Percentiles rank a stretch among this genome's conserved stretches.
Conservation (phyloP, 2,888 invertebrate species). For the Dicycla oo region DNA sequence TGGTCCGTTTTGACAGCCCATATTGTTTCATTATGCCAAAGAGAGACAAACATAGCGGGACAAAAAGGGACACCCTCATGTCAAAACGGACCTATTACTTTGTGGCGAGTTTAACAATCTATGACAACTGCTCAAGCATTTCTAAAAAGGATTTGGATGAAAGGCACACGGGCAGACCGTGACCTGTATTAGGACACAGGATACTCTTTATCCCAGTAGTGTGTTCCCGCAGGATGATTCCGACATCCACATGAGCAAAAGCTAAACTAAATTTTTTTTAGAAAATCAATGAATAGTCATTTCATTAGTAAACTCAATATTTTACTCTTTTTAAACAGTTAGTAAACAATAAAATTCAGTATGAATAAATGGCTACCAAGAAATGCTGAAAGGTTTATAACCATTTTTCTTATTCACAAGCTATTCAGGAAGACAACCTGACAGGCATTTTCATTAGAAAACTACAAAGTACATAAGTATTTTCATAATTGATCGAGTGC, state of each 20-base stretch:
- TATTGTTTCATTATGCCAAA: too few species aligned
- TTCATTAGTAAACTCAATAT: constrained; percentile 5
- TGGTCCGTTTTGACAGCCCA: too few species aligned
- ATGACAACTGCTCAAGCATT: too few species aligned
- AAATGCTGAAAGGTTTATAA: constrained; percentile 14
- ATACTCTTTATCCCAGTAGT: neutral
- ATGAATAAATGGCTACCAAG: neutral
- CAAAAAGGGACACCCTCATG: too few species aligned
- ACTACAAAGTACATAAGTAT: constrained; percentile 14
- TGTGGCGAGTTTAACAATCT: too few species aligned
- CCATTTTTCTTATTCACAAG: constrained; percentile 4
- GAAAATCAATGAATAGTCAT: constrained; percentile 6
- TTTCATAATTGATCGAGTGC: constrained; percentile 24
- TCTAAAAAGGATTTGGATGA: neutral
- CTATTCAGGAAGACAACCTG: constrained; percentile 19
- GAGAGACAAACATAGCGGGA: too few species aligned
- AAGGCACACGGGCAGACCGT: neutral
- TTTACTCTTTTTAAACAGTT: constrained; percentile 9
- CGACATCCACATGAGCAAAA: neutral
- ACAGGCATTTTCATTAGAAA: constrained; percentile 23
- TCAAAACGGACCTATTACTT: too few species aligned
- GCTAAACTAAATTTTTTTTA: constrained; percentile 20
- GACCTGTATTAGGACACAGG: neutral
- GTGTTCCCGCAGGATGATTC: too few species aligned
- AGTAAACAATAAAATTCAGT: constrained; percentile 16